Conservation (phyloP, 2,113 vertebrate genomes). For the Mus musculus region DNA sequence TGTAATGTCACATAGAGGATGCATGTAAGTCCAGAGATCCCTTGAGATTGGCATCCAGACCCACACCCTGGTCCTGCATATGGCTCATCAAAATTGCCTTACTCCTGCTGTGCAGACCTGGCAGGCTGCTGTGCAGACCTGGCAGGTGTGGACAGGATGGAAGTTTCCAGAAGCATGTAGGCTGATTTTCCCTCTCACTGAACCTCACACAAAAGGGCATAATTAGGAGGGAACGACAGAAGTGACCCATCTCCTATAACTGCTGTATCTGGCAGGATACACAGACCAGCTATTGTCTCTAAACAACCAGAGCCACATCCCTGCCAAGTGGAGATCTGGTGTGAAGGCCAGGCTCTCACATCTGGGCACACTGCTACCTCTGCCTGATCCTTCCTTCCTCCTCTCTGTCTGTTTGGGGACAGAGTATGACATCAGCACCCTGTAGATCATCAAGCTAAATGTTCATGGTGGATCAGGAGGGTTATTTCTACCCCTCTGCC, state of each 20-base stretch:
- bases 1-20: not conserved
- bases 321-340: accelerated
- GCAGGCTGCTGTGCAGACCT: constrained; percentile 16
- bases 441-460: not conserved
- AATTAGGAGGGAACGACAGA: constrained; percentile 45
- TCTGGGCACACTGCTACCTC: accelerated
- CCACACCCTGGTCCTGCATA: not conserved
- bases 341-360: accelerated
- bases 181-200: constrained; percentile 56
- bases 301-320: not conserved
- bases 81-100: constrained; percentile 41
- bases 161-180: constrained; percentile 46
- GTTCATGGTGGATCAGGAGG: not conserved
- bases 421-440: accelerated
- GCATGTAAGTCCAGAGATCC: not conserved
- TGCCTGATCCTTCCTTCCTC: not conserved
- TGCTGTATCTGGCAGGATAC: not conserved
- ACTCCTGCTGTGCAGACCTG: constrained; percentile 49
- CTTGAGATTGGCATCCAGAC: not conserved
- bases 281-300: no score
- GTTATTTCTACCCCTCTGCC: not conserved
- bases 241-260: not conserved
- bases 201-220: constrained; percentile 56
- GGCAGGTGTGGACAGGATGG: constrained; percentile 41
- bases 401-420: not conserved